Conservation (phyloP, 2,797 vertebrate genomes). For the Gadopsis bispinosus region DNA sequence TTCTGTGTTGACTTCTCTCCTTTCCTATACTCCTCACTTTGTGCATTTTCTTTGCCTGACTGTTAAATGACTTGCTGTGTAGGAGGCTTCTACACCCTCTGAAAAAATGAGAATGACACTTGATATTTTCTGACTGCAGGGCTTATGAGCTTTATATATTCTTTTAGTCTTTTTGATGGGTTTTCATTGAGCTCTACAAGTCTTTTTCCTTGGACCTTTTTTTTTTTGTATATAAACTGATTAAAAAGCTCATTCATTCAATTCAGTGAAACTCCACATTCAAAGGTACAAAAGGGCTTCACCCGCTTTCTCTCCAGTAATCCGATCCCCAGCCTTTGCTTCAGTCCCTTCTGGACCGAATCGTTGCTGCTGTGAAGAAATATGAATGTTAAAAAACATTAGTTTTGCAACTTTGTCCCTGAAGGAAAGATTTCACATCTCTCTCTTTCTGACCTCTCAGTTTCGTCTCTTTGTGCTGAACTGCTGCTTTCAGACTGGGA, state of each 20-base stretch:
- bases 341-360: slow-evolving; percentile 47
- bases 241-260: background rate
- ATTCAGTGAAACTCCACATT: background rate
- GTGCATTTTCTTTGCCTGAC: slow-evolving; percentile 30
- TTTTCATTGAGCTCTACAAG: background rate
- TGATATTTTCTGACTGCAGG: slow-evolving; percentile 17
- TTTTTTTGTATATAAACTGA: slow-evolving; percentile 5
- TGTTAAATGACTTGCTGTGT: slow-evolving; percentile 32
- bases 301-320: slow-evolving; percentile 25
- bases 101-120: slow-evolving; percentile 27
- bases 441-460: slow-evolving; percentile 42
- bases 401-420: slow-evolving; percentile 81
- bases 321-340: slow-evolving; percentile 28
- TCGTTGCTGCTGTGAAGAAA: slow-evolving; percentile 72
- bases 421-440: slow-evolving; percentile 78
- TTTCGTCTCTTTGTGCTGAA: slow-evolving; percentile 38
- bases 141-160: background rate
- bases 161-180: background rate
- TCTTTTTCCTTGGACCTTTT: background rate
- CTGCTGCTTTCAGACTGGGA: slow-evolving; percentile 22
- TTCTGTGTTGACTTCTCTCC: slow-evolving; percentile 23
- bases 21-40: slow-evolving; percentile 10
- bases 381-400: slow-evolving; percentile 69
- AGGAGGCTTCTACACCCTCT: slow-evolving; percentile 18
- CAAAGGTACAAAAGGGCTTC: slow-evolving; percentile 5